Conservation (phyloP, 2,888 invertebrate species). For the Oxytorus armatus region DNA sequence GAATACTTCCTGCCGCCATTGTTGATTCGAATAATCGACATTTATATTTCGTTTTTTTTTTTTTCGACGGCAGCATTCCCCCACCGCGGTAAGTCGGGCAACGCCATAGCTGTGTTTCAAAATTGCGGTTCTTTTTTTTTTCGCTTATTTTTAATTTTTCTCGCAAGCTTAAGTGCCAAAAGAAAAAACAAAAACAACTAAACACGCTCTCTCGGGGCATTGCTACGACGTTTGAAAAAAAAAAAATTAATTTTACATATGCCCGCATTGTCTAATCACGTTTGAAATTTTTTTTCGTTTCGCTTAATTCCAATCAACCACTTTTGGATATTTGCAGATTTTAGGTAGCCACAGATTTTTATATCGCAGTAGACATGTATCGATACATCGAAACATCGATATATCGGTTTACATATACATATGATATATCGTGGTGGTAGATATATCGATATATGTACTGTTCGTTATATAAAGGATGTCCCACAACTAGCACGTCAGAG, state of each 20-base stretch:
- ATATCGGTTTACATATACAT: too few relatives aligned
- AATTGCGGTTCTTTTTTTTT: slow-evolving; percentile 57
- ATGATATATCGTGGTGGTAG: too few relatives aligned
- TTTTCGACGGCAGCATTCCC: slow-evolving; percentile 86
- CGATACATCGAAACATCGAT: slow-evolving; percentile 29
- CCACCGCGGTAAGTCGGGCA: slow-evolving; percentile 90
- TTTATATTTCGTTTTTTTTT: slow-evolving; percentile 84
- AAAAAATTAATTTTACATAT: slow-evolving; percentile 30
- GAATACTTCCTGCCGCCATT: slow-evolving; percentile 31
- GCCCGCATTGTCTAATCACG: slow-evolving; percentile 64
- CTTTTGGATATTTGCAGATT: slow-evolving; percentile 35
- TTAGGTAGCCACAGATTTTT: slow-evolving; percentile 15
- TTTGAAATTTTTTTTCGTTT: slow-evolving; percentile 58
- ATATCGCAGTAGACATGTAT: slow-evolving; percentile 12
- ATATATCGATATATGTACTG: too few relatives aligned
- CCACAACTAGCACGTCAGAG: too few relatives aligned
- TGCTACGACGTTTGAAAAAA: neutral
- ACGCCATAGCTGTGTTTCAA: slow-evolving; percentile 63
- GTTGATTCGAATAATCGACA: slow-evolving; percentile 79
- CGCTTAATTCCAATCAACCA: slow-evolving; percentile 40
- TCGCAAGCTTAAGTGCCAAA: slow-evolving; percentile 49
- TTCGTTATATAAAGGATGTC: too few relatives aligned
- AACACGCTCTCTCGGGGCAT: slow-evolving; percentile 5
- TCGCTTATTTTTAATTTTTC: slow-evolving; percentile 54
- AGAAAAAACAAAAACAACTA: neutral